These are phyloP conservation scores for Mystacides longicornis DNA, from an alignment of 2,888 invertebrate species.

Conservation along the genomic window DNA sequence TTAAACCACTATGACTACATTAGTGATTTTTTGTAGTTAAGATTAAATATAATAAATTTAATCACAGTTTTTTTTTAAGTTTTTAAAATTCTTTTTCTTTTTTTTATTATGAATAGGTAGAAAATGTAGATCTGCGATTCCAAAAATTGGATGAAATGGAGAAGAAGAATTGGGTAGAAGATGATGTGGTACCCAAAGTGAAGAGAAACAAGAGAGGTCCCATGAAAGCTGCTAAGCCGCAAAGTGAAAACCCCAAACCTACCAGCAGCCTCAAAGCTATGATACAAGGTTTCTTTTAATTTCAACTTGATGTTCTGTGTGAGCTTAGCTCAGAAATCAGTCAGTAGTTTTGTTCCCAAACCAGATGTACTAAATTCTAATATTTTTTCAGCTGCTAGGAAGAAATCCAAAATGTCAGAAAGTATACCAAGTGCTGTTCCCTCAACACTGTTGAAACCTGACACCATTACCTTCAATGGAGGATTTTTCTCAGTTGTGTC, in stretches of 20 bases:
- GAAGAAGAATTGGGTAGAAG: conserved; percentile 47
- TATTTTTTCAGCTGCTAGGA: conserved; percentile 35
- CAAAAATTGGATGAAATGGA: conserved; percentile 42
- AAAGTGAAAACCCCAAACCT: conserved; percentile 23
- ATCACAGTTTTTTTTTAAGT: neutral
- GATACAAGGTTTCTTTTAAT: conserved; percentile 47
- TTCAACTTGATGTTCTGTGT: too few relatives aligned
- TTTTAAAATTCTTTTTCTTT: neutral
- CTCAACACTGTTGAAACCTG: neutral
- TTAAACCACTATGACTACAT: too few relatives aligned
- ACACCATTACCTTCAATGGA: conserved; percentile 38
- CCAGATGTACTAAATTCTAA: neutral
- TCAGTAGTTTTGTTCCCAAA: neutral
- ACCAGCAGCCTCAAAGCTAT: conserved; percentile 37
- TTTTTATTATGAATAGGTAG: conserved; percentile 39
- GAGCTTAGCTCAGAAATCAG: too few relatives aligned
- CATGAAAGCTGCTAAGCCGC: conserved; percentile 26
- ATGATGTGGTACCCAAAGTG: conserved; percentile 30
- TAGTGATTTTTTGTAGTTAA: too few relatives aligned
- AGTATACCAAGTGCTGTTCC: neutral
- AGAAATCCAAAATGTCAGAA: conserved; percentile 13
- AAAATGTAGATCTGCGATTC: conserved; percentile 57
- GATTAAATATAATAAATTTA: neutral
- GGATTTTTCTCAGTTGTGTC: conserved; percentile 43
- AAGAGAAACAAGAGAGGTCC: conserved; percentile 26